A percentile compares a stretch with the other conserved stretches of the same genome.
These are phyloP conservation scores for Mellivora capensis DNA, from an alignment of 2,113 vertebrate species.

Conservation along the genomic window DNA sequence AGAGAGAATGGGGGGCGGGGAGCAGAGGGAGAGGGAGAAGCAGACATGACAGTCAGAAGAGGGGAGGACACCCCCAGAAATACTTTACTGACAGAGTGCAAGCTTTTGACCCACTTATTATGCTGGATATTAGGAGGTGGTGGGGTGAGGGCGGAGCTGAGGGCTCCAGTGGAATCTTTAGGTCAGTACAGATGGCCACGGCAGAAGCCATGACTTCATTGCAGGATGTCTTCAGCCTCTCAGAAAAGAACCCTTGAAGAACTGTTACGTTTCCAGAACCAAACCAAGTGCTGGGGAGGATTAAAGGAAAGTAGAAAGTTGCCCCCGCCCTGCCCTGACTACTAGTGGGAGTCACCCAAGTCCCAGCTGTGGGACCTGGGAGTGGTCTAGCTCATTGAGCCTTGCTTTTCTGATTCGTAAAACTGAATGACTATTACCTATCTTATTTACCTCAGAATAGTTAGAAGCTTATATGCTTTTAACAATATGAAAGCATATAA, in stretches of 20 bases:
- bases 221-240: background rate
- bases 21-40: no score
- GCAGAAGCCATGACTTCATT: background rate
- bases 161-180: fast-evolving
- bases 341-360: no score
- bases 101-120: background rate
- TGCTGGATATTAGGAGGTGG: fast-evolving
- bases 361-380: background rate
- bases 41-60: no score
- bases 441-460: background rate
- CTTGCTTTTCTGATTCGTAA: background rate
- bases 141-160: fast-evolving
- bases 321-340: background rate
- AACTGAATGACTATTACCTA: background rate
- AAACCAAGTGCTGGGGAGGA: background rate
- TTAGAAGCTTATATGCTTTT: background rate
- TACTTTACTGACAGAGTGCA: background rate
- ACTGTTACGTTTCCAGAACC: background rate
- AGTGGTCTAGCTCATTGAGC: background rate
- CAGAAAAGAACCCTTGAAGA: background rate
- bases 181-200: background rate
- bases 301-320: background rate
- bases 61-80: no score
- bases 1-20: no score
- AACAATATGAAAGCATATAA: background rate